Evolutionary conservation across 2,113 vertebrate species (phyloP).

Genomic region (Glaucidium brasilianum): DNA sequence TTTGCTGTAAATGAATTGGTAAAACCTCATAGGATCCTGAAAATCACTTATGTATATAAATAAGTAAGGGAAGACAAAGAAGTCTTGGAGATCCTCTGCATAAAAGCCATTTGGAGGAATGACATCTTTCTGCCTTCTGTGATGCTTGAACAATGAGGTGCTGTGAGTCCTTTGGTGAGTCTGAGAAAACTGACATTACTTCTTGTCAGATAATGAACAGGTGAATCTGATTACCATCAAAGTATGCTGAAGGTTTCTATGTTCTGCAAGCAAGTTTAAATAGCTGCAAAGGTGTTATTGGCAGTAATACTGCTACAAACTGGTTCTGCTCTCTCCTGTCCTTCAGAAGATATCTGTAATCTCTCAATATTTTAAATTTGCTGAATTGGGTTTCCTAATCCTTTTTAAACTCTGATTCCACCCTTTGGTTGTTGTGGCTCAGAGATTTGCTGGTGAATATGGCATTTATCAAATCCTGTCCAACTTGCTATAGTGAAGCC

Average conservation of each 20-base stretch:
- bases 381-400: not conserved
- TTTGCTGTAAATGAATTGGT: not conserved
- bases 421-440: not conserved
- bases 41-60: not conserved
- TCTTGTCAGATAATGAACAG: not conserved
- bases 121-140: not conserved
- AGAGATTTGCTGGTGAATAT: not conserved
- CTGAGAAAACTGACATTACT: no score
- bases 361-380: not conserved
- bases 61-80: not conserved
- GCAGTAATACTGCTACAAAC: not conserved
- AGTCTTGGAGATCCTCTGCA: not conserved
- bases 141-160: rapidly evolving
- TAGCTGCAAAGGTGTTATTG: not conserved
- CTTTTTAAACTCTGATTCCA: not conserved
- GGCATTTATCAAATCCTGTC: not conserved
- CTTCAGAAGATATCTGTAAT: not conserved
- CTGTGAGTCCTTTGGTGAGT: not conserved
- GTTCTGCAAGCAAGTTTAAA: not conserved
- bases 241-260: not conserved
- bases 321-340: not conserved
- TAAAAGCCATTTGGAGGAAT: not conserved
- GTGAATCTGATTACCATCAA: not conserved
- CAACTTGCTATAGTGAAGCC: not conserved
- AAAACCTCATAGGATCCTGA: not conserved